Evolutionary conservation across 1,140 invertebrate species (phyloP).

Genomic region (Maniola jurtina): DNA sequence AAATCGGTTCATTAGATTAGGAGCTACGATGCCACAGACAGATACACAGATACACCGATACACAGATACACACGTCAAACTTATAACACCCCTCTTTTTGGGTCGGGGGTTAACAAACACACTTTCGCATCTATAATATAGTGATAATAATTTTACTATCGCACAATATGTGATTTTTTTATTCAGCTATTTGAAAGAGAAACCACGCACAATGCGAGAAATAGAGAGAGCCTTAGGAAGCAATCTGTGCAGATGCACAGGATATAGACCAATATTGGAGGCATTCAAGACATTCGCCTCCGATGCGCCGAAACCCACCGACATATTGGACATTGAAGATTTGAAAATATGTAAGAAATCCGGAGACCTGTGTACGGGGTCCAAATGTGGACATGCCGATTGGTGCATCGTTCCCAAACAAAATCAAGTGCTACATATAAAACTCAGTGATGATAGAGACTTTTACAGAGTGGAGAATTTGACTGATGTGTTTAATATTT

Average conservation of each 20-base stretch:
- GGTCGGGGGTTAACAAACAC: no score
- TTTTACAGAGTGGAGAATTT: conserved; percentile 48
- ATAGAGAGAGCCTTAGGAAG: conserved; percentile 86
- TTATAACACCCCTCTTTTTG: no score
- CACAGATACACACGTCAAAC: no score
- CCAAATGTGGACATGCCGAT: conserved; percentile 41
- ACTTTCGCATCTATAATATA: no score
- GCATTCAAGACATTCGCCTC: conserved; percentile 85
- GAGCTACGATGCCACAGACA: no score
- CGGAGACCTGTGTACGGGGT: conserved; percentile 29
- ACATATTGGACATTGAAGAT: conserved; percentile 59
- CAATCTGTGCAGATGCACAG: conserved; percentile 90
- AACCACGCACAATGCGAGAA: conserved; percentile 72
- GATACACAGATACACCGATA: no score
- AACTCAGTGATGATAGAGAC: conserved; percentile 44
- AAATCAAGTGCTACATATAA: conserved; percentile 34
- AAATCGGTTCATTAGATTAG: no score
- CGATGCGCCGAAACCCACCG: conserved; percentile 72
- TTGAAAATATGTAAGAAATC: conserved; percentile 41
- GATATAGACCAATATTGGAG: conserved; percentile 88
- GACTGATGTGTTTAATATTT: conserved; percentile 47
- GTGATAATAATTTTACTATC: no score
- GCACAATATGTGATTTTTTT: not conserved
- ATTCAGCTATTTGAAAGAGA: conserved; percentile 65
- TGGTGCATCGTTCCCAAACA: conserved; percentile 57